These are phyloP conservation scores for Drosophila siamana DNA, from an alignment of 2,888 invertebrate species.

Conservation along the genomic window DNA sequence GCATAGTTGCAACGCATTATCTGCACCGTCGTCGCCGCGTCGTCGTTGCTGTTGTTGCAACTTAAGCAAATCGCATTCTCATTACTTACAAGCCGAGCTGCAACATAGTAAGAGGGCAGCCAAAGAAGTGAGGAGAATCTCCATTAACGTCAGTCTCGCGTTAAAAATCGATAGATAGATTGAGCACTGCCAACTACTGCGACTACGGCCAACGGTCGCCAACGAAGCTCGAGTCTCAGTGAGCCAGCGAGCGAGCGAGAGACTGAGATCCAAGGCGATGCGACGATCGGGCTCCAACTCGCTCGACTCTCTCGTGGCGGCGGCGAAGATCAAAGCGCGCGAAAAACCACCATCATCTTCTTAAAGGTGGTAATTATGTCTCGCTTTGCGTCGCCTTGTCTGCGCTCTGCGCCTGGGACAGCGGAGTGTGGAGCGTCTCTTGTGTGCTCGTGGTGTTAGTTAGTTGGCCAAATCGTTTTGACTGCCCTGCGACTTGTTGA, in stretches of 20 bases:
- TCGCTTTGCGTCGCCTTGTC: slow-evolving; percentile 56
- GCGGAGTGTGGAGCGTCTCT: slow-evolving; percentile 3
- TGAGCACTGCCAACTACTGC: slow-evolving; percentile 71
- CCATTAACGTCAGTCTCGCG: slow-evolving; percentile 85
- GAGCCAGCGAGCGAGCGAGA: slow-evolving; percentile 20
- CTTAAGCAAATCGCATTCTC: slow-evolving; percentile 77
- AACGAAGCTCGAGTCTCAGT: slow-evolving; percentile 49
- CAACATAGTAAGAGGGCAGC: background rate
- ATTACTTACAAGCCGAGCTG: slow-evolving; percentile 72
- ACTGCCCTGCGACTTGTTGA: slow-evolving; percentile 31
- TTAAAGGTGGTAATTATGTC: slow-evolving; percentile 85
- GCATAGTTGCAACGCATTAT: slow-evolving; percentile 44
- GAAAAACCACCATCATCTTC: slow-evolving; percentile 84
- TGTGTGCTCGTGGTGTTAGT: slow-evolving; percentile 28
- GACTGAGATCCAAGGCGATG: slow-evolving; percentile 23
- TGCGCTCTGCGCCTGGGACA: slow-evolving; percentile 13
- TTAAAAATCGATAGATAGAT: slow-evolving; percentile 85
- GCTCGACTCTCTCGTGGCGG: slow-evolving; percentile 45
- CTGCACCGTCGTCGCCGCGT: background rate
- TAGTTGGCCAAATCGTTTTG: slow-evolving; percentile 37
- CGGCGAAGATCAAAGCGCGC: slow-evolving; percentile 83
- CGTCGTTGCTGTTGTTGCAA: slow-evolving; percentile 25
- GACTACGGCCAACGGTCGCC: slow-evolving; percentile 42
- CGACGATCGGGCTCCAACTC: background rate
- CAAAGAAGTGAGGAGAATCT: slow-evolving; percentile 48